Percentiles rank a stretch among this genome's conserved stretches.
phyloP scores from a whole-genome alignment of 2,888 invertebrate species.

The Aleiodes alternator region DNA sequence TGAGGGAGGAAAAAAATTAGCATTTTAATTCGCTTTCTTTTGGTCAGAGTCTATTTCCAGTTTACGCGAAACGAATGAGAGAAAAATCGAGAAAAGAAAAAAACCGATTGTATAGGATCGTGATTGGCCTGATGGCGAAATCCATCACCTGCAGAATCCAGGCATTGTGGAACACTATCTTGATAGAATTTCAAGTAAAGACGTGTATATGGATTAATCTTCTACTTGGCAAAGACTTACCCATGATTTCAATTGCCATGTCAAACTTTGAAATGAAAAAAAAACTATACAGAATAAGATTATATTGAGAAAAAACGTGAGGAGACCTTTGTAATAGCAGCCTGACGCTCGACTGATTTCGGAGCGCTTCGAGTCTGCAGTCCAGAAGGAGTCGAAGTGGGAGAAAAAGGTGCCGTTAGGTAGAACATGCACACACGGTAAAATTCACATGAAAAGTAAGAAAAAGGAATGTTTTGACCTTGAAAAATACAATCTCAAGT shows the following conservation, averaged over 20 bases:
- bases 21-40: conserved; percentile 21
- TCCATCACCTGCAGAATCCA: conserved; percentile 28
- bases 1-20: conserved; percentile 9
- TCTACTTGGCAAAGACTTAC: neutral
- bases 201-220: conserved; percentile 27
- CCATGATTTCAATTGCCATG: neutral
- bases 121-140: conserved; percentile 31
- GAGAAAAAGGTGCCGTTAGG: conserved; percentile 58
- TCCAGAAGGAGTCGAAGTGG: conserved; percentile 33
- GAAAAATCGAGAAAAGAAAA: neutral
- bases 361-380: conserved; percentile 41
- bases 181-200: conserved; percentile 5
- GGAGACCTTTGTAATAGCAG: conserved; percentile 40
- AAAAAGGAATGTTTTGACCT: conserved; percentile 20
- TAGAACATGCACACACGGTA: conserved; percentile 25
- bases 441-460: neutral
- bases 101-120: neutral
- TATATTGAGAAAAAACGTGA: conserved; percentile 22
- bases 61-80: conserved; percentile 5
- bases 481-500: conserved; percentile 8
- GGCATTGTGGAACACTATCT: conserved; percentile 27
- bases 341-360: conserved; percentile 54
- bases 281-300: neutral
- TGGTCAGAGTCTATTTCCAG: conserved; percentile 26
- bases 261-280: neutral